phyloP scores from a whole-genome alignment of 2,113 vertebrate species.

The Hyperopisus bebe region DNA sequence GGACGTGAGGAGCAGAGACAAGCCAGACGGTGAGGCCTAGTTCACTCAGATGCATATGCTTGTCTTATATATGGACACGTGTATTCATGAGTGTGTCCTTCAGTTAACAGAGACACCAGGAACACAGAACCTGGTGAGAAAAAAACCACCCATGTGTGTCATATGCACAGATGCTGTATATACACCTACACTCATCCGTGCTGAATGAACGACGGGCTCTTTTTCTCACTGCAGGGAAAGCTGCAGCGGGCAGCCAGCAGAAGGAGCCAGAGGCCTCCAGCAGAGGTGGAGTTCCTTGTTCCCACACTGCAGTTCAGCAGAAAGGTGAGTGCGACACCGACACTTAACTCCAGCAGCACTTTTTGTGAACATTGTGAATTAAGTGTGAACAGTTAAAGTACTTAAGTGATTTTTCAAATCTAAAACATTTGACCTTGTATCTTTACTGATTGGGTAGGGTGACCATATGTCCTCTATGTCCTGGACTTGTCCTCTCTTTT shows the following conservation, averaged over 20 bases:
- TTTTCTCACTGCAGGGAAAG: neutral
- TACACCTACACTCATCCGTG: neutral
- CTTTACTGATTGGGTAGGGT: neutral
- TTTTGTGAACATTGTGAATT: neutral
- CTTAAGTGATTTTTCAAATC: neutral
- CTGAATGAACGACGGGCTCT: neutral
- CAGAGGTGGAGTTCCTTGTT: neutral
- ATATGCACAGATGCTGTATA: neutral
- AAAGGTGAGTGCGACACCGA: neutral
- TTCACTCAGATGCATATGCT: slow-evolving; percentile 12
- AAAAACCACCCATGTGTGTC: neutral
- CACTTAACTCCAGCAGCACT: neutral
- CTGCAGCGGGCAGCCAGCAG: neutral
- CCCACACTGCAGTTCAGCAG: neutral
- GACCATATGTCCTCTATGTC: neutral
- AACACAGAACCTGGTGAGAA: slow-evolving; percentile 26
- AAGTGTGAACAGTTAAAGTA: neutral
- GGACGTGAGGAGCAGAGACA: slow-evolving; percentile 50
- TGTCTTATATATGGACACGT: neutral
- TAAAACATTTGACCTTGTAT: neutral
- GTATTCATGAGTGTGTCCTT: neutral
- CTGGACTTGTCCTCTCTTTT: neutral
- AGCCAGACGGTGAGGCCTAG: slow-evolving; percentile 41
- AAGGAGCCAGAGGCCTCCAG: neutral
- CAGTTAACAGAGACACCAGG: slow-evolving; percentile 23